phyloP scores from a whole-genome alignment of 2,888 invertebrate species.

The Harpalus rufipes region DNA sequence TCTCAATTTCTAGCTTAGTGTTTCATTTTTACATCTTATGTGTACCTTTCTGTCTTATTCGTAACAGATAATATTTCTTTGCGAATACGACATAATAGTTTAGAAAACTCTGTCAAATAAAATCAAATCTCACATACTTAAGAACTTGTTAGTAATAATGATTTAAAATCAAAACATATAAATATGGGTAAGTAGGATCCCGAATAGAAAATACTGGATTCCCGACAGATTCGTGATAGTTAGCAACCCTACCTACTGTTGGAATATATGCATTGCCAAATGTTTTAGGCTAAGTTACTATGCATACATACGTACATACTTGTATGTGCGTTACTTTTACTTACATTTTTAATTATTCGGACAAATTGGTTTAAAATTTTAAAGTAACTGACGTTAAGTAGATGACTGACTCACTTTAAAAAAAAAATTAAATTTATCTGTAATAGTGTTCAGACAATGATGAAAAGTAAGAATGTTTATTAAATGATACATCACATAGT shows the following conservation, averaged over 20 bases:
- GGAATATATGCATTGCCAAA: conserved; percentile 54
- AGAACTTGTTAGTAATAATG: conserved; percentile 39
- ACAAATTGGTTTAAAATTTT: conserved; percentile 29
- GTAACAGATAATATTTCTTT: not conserved
- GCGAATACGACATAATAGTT: conserved; percentile 2
- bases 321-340: conserved; percentile 1
- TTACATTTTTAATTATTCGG: conserved; percentile 35
- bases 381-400: conserved; percentile 27
- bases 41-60: conserved; percentile 23
- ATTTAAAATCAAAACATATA: conserved; percentile 25
- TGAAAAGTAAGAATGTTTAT: conserved; percentile 31
- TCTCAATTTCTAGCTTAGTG: conserved; percentile 37
- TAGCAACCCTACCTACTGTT: conserved; percentile 54
- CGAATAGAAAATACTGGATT: conserved; percentile 24
- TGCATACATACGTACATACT: conserved; percentile 50
- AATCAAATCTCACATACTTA: conserved; percentile 21
- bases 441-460: conserved; percentile 20
- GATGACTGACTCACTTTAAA: conserved; percentile 9
- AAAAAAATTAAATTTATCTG: conserved; percentile 11
- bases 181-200: conserved; percentile 47
- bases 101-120: conserved; percentile 24
- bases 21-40: conserved; percentile 30
- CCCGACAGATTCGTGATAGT: conserved; percentile 43
- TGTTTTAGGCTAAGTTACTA: conserved; percentile 53
- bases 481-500: conserved; percentile 28